Conservation (phyloP, 2,888 invertebrate species). For the Agonopterix heracliana region DNA sequence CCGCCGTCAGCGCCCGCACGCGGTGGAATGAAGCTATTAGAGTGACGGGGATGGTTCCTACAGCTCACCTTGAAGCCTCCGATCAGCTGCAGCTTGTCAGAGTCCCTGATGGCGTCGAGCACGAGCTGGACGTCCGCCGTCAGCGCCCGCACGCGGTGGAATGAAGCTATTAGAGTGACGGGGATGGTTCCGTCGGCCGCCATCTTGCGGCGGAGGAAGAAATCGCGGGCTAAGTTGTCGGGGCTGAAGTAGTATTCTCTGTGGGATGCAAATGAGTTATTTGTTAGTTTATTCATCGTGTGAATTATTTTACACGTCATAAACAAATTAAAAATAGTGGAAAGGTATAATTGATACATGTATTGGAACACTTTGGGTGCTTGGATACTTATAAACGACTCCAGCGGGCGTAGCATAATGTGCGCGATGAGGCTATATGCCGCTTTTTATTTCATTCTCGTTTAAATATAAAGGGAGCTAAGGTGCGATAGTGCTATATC, state of each 20-base stretch:
- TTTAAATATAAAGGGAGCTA: too few species aligned
- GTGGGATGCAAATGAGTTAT: slow-evolving; percentile 17
- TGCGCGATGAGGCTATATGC: too few species aligned
- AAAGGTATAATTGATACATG: too few species aligned
- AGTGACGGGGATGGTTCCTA: not conserved
- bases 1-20: slow-evolving; percentile 90
- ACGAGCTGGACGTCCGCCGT: slow-evolving; percentile 90
- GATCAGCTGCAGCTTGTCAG: slow-evolving; percentile 89
- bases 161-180: slow-evolving; percentile 94
- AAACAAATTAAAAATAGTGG: too few species aligned
- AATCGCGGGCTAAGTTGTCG: slow-evolving; percentile 95
- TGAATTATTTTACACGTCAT: too few species aligned
- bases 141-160: slow-evolving; percentile 93
- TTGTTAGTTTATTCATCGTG: too few species aligned
- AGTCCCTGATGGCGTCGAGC: slow-evolving; percentile 89
- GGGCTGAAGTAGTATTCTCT: slow-evolving; percentile 99
- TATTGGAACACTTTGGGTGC: too few species aligned
- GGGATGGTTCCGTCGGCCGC: slow-evolving; percentile 94
- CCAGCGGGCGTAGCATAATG: too few species aligned
- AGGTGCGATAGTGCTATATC: too few species aligned
- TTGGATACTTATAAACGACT: too few species aligned
- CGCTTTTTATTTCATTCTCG: too few species aligned
- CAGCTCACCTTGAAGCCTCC: slow-evolving; percentile 81
- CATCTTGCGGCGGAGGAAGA: slow-evolving; percentile 98
- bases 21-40: slow-evolving; percentile 91